Percentiles rank a stretch among this genome's conserved stretches.
phyloP scores from a whole-genome alignment of 2,888 invertebrate genomes.

The Furcula furcula region DNA sequence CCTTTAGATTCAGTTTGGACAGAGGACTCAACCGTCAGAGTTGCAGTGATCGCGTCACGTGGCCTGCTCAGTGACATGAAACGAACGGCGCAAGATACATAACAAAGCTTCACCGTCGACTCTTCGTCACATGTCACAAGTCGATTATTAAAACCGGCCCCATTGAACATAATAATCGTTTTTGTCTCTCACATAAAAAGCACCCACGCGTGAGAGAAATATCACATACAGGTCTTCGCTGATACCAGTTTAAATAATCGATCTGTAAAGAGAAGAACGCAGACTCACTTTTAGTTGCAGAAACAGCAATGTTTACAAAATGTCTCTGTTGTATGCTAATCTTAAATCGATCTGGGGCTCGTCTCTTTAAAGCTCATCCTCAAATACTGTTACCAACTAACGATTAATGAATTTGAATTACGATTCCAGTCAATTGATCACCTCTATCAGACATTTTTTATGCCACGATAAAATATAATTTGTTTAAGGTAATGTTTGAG shows the following conservation, averaged over 20 bases:
- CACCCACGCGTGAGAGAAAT: no score
- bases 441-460: conserved; percentile 17
- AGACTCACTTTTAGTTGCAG: conserved; percentile 15
- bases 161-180: no score
- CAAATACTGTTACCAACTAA: conserved; percentile 34
- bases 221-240: no score
- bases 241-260: no score
- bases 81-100: conserved; percentile 31
- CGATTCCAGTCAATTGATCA: conserved; percentile 48
- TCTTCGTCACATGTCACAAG: conserved; percentile 21
- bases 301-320: conserved; percentile 10
- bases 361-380: conserved; percentile 32
- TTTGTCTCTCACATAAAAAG: no score
- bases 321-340: conserved; percentile 9
- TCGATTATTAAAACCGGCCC: no score
- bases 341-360: conserved; percentile 22
- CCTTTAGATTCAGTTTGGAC: conserved; percentile 30
- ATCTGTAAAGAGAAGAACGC: conserved; percentile 28
- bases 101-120: conserved; percentile 21
- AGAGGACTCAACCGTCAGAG: conserved; percentile 24
- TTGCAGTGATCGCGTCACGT: conserved; percentile 32
- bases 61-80: conserved; percentile 35
- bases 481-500: no score
- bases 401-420: conserved; percentile 28
- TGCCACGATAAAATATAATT: no score